A percentile compares a stretch with the other conserved stretches of the same genome.
These are phyloP conservation scores for Osmoderma eremita DNA, from an alignment of 2,888 invertebrate genomes.

Conservation along the genomic window DNA sequence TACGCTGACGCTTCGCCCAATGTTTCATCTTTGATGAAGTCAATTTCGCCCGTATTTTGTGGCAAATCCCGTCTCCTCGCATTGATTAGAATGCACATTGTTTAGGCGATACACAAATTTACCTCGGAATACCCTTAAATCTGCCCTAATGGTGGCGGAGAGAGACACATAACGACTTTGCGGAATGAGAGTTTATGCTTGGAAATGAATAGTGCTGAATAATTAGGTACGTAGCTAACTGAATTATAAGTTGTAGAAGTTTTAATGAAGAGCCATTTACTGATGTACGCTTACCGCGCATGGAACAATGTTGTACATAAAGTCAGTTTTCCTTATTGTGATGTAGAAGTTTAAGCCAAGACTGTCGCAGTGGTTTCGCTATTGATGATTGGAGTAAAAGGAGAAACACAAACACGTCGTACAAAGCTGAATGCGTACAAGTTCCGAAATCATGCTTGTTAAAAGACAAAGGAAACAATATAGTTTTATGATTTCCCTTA, in stretches of 20 bases:
- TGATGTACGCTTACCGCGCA: constrained; percentile 18
- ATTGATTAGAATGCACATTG: neutral
- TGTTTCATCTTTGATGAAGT: too few species aligned
- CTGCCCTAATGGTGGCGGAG: neutral
- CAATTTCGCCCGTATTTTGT: too few species aligned
- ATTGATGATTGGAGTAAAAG: too few species aligned
- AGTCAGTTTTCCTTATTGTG: constrained; percentile 2
- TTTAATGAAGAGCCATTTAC: constrained; percentile 35
- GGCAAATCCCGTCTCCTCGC: too few species aligned
- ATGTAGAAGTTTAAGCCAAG: constrained; percentile 7
- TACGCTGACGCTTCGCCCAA: too few species aligned
- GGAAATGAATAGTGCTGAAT: constrained; percentile 24
- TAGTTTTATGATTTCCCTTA: too few species aligned
- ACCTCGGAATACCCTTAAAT: constrained; percentile 11
- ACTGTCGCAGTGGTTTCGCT: neutral
- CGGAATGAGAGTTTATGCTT: constrained; percentile 3
- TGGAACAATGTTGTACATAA: constrained; percentile 5
- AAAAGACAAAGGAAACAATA: too few species aligned
- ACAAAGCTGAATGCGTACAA: too few species aligned
- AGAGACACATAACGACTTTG: neutral
- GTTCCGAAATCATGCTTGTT: too few species aligned
- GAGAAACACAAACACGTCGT: too few species aligned
- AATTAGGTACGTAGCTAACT: constrained; percentile 36
- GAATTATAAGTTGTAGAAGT: constrained; percentile 34
- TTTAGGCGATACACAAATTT: neutral